These are phyloP conservation scores for Neodiprion virginianus DNA, from an alignment of 1,140 invertebrate species.

Conservation along the genomic window DNA sequence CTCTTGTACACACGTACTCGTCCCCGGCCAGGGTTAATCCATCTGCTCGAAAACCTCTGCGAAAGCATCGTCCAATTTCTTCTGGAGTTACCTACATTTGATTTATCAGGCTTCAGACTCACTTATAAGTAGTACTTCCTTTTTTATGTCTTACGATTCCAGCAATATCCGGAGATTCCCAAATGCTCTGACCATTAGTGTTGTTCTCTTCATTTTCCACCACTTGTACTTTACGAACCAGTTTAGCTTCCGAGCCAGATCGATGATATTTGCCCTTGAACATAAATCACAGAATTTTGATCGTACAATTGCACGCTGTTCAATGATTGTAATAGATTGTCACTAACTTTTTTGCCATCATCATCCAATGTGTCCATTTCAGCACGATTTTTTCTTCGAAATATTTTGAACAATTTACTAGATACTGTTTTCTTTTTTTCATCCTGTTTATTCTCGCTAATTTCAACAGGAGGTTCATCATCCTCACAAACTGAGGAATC, in stretches of 20 bases:
- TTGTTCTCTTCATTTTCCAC: neutral
- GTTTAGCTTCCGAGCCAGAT: neutral
- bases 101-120: neutral
- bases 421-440: neutral
- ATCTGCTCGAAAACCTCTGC: constrained; percentile 37
- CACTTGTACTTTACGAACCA: neutral
- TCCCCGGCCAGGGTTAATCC: constrained; percentile 33
- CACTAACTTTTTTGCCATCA: neutral
- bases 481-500: neutral
- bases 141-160: constrained; percentile 1
- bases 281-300: neutral
- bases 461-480: neutral
- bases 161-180: neutral
- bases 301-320: neutral
- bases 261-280: neutral
- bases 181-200: neutral
- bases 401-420: constrained; percentile 7
- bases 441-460: constrained; percentile 4
- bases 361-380: neutral
- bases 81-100: constrained; percentile 15
- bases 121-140: neutral
- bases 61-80: constrained; percentile 35
- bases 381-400: neutral
- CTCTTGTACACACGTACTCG: constrained; percentile 28
- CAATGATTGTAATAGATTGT: neutral